phyloP scores from a whole-genome alignment of 2,888 invertebrate genomes.

The Neoascia interrupta region DNA sequence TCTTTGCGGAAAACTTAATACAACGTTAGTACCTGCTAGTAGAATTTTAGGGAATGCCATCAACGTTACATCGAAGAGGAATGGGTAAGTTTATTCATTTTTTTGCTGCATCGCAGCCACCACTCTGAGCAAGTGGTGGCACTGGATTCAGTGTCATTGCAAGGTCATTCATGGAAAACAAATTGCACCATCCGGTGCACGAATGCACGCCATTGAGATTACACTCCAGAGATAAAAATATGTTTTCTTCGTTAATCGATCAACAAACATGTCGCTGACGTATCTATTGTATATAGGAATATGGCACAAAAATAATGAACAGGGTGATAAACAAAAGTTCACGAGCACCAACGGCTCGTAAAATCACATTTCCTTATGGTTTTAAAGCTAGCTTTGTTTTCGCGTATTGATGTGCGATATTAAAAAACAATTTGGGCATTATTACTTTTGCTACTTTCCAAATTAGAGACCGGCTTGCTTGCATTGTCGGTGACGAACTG shows the following conservation, averaged over 20 bases:
- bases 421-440: too few relatives aligned
- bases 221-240: neutral
- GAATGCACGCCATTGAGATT: constrained; percentile 7
- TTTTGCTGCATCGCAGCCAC: neutral
- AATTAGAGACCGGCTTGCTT: too few relatives aligned
- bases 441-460: too few relatives aligned
- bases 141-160: constrained; percentile 37
- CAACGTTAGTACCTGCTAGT: constrained; percentile 69
- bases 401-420: too few relatives aligned
- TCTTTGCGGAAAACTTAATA: constrained; percentile 67
- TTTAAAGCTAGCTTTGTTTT: too few relatives aligned
- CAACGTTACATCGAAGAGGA: constrained; percentile 59
- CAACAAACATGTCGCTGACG: constrained; percentile 37
- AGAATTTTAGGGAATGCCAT: constrained; percentile 69
- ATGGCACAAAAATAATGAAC: neutral
- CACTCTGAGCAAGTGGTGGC: neutral
- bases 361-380: too few relatives aligned
- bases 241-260: constrained; percentile 8
- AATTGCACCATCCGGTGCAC: constrained; percentile 28
- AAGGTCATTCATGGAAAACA: constrained; percentile 39
- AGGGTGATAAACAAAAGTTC: constrained; percentile 1
- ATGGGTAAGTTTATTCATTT: constrained; percentile 68
- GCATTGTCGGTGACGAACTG: too few relatives aligned
- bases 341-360: neutral
- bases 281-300: neutral